A percentile compares a stretch with the other conserved stretches of the same genome.
These are phyloP conservation scores for Beroe forskalii DNA, from an alignment of 37 sponge, comb jelly and placozoan genomes.

Conservation along the genomic window DNA sequence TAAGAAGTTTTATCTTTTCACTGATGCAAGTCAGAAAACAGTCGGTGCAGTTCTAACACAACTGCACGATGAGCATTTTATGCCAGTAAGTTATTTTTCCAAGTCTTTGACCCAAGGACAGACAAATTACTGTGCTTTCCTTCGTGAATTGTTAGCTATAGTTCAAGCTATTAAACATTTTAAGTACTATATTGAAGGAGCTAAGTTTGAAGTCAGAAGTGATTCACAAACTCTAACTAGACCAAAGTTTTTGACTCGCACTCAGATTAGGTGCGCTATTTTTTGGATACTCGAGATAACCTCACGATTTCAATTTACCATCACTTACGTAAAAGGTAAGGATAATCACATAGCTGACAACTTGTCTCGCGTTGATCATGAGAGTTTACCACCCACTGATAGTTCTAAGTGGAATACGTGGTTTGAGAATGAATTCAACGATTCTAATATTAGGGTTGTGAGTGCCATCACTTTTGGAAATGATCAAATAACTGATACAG, in stretches of 20 bases:
- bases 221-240: neutral
- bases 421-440: neutral
- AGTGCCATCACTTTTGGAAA: neutral
- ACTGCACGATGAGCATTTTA: neutral
- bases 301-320: neutral
- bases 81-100: neutral
- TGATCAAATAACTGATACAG: neutral
- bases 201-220: neutral
- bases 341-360: neutral
- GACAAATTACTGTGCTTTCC: neutral
- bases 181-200: neutral
- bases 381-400: neutral
- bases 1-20: neutral
- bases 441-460: neutral
- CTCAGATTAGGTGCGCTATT: neutral
- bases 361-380: neutral
- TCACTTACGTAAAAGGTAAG: neutral
- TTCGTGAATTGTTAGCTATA: neutral
- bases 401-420: neutral
- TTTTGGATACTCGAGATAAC: neutral
- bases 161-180: neutral
- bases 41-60: neutral
- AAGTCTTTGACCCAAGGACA: neutral
- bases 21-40: neutral
- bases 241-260: neutral